Conservation (phyloP, 1,140 invertebrate species). For the Megalonaias nervosa region DNA sequence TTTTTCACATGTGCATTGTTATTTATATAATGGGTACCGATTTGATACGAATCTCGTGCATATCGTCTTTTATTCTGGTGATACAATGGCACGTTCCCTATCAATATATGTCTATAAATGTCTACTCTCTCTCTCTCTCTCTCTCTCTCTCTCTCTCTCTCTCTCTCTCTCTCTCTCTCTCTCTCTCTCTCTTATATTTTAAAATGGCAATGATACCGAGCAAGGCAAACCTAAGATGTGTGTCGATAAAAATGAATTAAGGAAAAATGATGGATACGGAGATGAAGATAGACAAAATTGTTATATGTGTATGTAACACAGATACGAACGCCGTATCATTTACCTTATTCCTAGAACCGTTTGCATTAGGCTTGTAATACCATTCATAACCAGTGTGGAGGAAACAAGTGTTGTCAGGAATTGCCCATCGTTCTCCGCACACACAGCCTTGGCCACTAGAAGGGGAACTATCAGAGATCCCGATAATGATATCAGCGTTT, state of each 20-base stretch:
- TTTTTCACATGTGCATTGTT: too few species aligned
- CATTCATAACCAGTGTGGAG: slow-evolving; percentile 13
- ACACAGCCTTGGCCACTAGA: slow-evolving; percentile 24
- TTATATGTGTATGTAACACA: neutral
- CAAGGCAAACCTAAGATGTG: too few species aligned
- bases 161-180: too few species aligned
- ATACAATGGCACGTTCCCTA: neutral
- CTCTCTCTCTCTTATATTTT: too few species aligned
- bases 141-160: too few species aligned
- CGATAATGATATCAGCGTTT: slow-evolving; percentile 63
- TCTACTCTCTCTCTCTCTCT: neutral
- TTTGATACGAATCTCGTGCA: neutral
- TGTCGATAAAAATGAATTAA: too few species aligned
- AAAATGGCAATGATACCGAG: too few species aligned
- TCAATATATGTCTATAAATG: neutral
- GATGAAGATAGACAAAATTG: neutral
- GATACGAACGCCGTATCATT: neutral
- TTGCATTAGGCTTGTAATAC: slow-evolving; percentile 18
- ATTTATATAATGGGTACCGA: too few species aligned
- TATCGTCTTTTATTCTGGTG: neutral
- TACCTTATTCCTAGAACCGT: neutral
- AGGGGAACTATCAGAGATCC: slow-evolving; percentile 19
- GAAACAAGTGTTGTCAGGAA: slow-evolving; percentile 10
- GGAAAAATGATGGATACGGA: too few species aligned
- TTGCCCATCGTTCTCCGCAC: slow-evolving; percentile 4